Conservation (phyloP, 1,140 invertebrate genomes). For the Helicoverpa zea region DNA sequence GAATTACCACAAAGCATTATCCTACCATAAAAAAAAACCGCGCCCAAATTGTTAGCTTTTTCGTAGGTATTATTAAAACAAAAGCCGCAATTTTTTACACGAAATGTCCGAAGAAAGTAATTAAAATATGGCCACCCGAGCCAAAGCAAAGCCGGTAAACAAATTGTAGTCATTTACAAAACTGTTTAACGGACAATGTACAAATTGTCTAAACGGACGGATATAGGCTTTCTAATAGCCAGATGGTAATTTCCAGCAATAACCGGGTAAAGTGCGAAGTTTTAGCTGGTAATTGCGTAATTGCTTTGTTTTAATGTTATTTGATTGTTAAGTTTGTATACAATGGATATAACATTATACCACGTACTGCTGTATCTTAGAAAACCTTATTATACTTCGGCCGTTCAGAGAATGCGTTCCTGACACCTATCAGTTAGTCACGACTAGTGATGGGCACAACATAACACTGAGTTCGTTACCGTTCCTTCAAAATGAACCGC, state of each 20-base stretch:
- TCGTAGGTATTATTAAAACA: constrained; percentile 1
- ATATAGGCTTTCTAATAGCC: constrained; percentile 5
- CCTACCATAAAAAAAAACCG: neutral
- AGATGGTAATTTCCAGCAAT: constrained; percentile 25
- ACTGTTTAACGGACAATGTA: constrained; percentile 20
- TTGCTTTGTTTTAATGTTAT: neutral
- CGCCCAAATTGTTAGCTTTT: neutral
- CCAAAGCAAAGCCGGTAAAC: constrained; percentile 20
- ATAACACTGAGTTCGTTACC: too few relatives aligned
- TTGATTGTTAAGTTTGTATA: neutral
- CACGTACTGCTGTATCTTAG: too few relatives aligned
- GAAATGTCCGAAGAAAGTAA: constrained; percentile 9
- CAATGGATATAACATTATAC: too few relatives aligned
- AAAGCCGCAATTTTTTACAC: neutral
- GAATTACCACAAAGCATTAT: neutral
- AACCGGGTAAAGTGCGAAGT: neutral
- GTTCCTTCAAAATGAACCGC: too few relatives aligned
- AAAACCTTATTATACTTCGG: too few relatives aligned
- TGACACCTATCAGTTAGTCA: too few relatives aligned
- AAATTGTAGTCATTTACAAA: constrained; percentile 31
- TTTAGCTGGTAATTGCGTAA: constrained; percentile 8
- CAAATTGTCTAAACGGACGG: constrained; percentile 14
- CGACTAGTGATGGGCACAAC: too few relatives aligned
- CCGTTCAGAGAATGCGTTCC: too few relatives aligned
- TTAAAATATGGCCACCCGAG: constrained; percentile 13